Percentiles rank a stretch among this genome's conserved stretches.
These are phyloP conservation scores for Rhabdornis inornatus DNA, from an alignment of 2,113 vertebrate genomes.

Conservation along the genomic window DNA sequence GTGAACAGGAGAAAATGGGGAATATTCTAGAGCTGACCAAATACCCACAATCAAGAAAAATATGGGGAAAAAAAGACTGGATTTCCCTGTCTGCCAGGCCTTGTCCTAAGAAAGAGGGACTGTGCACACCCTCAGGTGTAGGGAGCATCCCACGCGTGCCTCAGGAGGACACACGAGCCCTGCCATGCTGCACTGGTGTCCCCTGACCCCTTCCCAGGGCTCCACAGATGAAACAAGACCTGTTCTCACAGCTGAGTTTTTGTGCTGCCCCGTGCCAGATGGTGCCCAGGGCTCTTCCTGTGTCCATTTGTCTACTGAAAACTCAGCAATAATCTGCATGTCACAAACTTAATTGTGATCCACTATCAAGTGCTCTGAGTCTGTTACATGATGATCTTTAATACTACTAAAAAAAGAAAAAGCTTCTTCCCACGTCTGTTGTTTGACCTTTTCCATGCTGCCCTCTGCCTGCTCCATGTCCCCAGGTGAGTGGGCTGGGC, in stretches of 20 bases:
- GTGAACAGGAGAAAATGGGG: background rate
- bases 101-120: background rate
- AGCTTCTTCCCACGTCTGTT: background rate
- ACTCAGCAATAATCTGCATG: background rate
- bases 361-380: background rate
- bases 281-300: background rate
- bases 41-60: background rate
- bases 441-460: background rate
- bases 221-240: background rate
- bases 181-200: accelerated
- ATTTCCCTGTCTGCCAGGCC: background rate
- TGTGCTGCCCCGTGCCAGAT: background rate
- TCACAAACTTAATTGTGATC: background rate
- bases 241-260: background rate
- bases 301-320: background rate
- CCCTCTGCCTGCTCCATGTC: accelerated
- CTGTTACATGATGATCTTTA: background rate
- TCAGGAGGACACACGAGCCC: accelerated
- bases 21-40: background rate
- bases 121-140: background rate
- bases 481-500: background rate
- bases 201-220: background rate
- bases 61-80: accelerated
- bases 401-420: background rate
- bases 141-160: background rate